Evolutionary conservation across 2,113 vertebrate species (phyloP).

Genomic region (Carlito syrichta): DNA sequence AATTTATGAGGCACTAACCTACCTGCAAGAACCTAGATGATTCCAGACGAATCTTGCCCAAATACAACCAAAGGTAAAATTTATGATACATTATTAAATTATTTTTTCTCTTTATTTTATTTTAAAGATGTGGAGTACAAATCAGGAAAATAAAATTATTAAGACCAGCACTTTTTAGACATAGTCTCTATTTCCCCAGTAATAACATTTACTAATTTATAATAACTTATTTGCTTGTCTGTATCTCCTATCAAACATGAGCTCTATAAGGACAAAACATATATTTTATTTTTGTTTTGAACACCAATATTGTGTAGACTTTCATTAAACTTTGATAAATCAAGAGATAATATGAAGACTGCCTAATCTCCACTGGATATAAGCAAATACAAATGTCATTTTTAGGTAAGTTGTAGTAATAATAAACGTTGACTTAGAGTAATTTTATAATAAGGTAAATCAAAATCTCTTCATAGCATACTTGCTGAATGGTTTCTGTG

Average conservation of each 20-base stretch:
- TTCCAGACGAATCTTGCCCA: background rate
- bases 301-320: background rate
- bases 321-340: background rate
- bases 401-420: background rate
- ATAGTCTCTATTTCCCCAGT: background rate
- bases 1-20: background rate
- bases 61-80: background rate
- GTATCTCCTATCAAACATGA: background rate
- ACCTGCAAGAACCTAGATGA: background rate
- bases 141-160: no score
- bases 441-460: background rate
- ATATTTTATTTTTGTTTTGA: background rate
- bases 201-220: background rate
- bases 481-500: background rate
- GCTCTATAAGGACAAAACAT: background rate
- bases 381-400: background rate
- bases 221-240: background rate
- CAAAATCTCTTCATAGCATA: background rate
- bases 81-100: background rate
- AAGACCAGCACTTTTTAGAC: background rate
- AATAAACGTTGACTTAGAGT: accelerated
- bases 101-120: no score
- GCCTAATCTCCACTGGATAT: background rate
- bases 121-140: no score
- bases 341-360: background rate